Base-by-base conservation (phyloP, 2,888 invertebrate genomes). In the Caradrina clavipalpis region DNA sequence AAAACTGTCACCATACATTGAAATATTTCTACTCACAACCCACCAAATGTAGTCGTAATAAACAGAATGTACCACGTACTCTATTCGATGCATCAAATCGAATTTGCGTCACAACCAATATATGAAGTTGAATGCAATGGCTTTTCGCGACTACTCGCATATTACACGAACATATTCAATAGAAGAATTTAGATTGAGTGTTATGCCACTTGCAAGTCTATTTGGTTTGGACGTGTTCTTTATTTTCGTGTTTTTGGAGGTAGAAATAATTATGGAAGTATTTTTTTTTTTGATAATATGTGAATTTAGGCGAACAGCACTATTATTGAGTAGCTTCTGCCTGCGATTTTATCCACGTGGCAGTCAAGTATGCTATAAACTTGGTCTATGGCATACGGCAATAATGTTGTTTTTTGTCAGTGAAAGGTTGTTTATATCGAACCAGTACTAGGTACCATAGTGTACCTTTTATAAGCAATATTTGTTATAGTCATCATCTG, bases 51-150 rank as follows among this genome's bases (percentile, higher is more conserved):
- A 69, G 42, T 59, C 75, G 60, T 82, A 66, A 79, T 79, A 79
- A 84, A 81, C 74, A 75, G 60, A 69, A 82, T 35, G 19, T 57
- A 70, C 54, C 55, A 69, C 42, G 49, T 66, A 69, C 74, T 84
- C 73, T 55, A 80, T 82, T 81, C 80, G 76, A 81, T 81, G 75
- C 79, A 77, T 80, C 83, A 86, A 88, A 89, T 87, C 78, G 86
- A 87, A 89, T 90, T 87, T 87, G 80, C 86, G 83, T 87, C 75
- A 84, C 82, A 69, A 53, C 76, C 78, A 78, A 77, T 79, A 76
- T 72, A 80, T 83, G 85, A 86, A 85, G 69, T 81, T 79, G 80
- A 70, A 80, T 76, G 69, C 76, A 69, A 70, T 73, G 57, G 75
- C 80, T 51, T 68, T 77, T 62, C 71, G 45, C 61, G 54, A 79